These are phyloP conservation scores for Tiphia femorata DNA, from an alignment of 2,888 invertebrate species.

Conservation along the genomic window DNA sequence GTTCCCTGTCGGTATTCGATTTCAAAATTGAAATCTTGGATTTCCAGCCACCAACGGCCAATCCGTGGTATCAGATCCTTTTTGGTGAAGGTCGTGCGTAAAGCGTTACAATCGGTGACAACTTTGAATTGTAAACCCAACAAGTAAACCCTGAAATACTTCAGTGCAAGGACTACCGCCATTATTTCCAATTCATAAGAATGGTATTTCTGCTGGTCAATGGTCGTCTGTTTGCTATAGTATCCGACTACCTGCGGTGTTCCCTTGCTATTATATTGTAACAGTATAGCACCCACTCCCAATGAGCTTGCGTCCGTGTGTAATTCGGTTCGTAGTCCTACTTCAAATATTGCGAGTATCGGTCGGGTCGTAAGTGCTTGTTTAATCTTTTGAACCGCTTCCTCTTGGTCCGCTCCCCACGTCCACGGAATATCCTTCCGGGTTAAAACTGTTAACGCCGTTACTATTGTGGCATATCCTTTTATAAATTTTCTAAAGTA, in stretches of 20 bases:
- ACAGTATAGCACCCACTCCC: slow-evolving; percentile 8
- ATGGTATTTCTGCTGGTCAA: slow-evolving; percentile 2
- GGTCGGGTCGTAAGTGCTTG: neutral
- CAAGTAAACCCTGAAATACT: slow-evolving; percentile 27
- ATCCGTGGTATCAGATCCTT: slow-evolving; percentile 19
- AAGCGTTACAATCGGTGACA: slow-evolving; percentile 26
- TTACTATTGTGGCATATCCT: neutral
- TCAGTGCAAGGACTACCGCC: slow-evolving; percentile 21
- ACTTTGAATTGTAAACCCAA: slow-evolving; percentile 25
- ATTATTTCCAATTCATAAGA: slow-evolving; percentile 7
- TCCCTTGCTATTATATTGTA: neutral
- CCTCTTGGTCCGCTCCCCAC: neutral
- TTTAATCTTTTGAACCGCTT: neutral
- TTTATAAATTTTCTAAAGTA: slow-evolving; percentile 17
- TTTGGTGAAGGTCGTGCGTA: slow-evolving; percentile 10
- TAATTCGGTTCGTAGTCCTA: neutral
- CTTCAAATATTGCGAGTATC: slow-evolving; percentile 3
- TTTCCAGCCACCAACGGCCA: slow-evolving; percentile 19
- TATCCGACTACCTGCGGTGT: neutral
- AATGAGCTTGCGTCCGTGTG: slow-evolving; percentile 18
- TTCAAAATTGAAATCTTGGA: slow-evolving; percentile 43
- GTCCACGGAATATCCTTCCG: neutral
- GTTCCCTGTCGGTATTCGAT: slow-evolving; percentile 38
- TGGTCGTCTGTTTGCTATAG: slow-evolving; percentile 1
- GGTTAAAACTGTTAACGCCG: neutral